phyloP scores from a whole-genome alignment of 2,888 invertebrate species.

The Cantharis rufa region DNA sequence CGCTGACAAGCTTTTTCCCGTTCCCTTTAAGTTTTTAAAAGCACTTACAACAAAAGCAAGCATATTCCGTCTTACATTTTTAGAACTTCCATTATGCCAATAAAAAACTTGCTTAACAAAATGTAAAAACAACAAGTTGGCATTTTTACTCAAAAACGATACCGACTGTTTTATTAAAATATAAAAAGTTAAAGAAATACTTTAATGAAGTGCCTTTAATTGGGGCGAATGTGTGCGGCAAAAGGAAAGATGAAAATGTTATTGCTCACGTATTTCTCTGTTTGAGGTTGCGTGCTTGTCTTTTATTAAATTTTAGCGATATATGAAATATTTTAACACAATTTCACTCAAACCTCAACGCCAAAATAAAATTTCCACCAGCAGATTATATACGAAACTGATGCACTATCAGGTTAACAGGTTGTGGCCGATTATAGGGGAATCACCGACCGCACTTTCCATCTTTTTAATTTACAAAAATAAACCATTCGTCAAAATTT shows the following conservation, averaged over 20 bases:
- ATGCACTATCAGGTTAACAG: no score
- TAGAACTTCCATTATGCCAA: conserved; percentile 11
- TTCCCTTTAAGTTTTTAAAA: conserved; percentile 11
- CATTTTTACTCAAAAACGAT: neutral
- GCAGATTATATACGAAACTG: no score
- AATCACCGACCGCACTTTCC: no score
- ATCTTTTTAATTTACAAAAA: no score
- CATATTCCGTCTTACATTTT: conserved; percentile 3
- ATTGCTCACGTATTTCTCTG: neutral
- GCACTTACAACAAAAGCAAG: conserved; percentile 13
- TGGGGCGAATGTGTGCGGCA: neutral
- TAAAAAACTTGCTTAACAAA: conserved; percentile 2
- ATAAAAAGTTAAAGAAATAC: neutral
- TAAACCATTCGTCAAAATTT: no score
- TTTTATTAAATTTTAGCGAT: conserved; percentile 1
- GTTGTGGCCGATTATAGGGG: no score
- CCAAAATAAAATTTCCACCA: neutral
- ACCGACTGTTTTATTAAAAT: neutral
- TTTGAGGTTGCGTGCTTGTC: neutral
- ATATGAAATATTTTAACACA: neutral
- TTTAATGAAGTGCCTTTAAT: neutral
- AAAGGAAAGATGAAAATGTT: neutral
- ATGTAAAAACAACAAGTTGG: conserved; percentile 4
- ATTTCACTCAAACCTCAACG: neutral
- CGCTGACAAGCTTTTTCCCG: conserved; percentile 10